Evolutionary conservation across 2,888 invertebrate species (phyloP), one percentile per base, ranked within the genome.

Genomic region (Reticulitermes lucifugus): DNA sequence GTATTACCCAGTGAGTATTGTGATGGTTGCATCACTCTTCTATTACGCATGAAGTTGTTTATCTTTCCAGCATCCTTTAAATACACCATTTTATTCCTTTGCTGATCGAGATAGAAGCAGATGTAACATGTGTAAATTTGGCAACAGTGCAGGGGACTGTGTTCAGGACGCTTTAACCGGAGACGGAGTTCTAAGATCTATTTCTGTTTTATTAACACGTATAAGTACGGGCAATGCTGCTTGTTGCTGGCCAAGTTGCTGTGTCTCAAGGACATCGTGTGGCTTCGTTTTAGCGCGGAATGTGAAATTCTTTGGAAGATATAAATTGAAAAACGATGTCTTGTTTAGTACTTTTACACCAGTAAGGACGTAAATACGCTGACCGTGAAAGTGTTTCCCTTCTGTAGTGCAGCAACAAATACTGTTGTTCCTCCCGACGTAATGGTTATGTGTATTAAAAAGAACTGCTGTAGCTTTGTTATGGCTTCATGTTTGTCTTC

Each of bases 1-100:
- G 95, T 97, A 97, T 94, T 97, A 97, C 95, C 97, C 97, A 95
- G 97, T 97, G 94, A 96, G 96, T 96, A 87, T 84, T 43, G n/a
- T 65, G 21, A 12, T 79, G n/a, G 35, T 18, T 80, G 7, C 60
- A 80, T 46, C 14, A 46, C 10, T 77, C 51, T 22, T 12, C 12
- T 46, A 14, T 43, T 77, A 77, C 22, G 22, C 73, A 41, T 41
- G 73, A 25, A 65, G 25, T n/a, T n/a, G n/a, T 12, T 10, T 73
- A 21, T 73, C 41, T 46, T 10, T n/a, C 22, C 77, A 21, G 25
- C 77, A 77, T 41, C 77, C 77, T 77, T n/a, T n/a, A 25, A 41
- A 21, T 12, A 51, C 29, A 46, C 77, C 22, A 22, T 25, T 25
- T 65, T 77, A 46, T 51, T 51, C 46, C 77, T n/a, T 75, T 75